Base-by-base conservation (phyloP, 2,888 invertebrate species). In the Timema podura region DNA sequence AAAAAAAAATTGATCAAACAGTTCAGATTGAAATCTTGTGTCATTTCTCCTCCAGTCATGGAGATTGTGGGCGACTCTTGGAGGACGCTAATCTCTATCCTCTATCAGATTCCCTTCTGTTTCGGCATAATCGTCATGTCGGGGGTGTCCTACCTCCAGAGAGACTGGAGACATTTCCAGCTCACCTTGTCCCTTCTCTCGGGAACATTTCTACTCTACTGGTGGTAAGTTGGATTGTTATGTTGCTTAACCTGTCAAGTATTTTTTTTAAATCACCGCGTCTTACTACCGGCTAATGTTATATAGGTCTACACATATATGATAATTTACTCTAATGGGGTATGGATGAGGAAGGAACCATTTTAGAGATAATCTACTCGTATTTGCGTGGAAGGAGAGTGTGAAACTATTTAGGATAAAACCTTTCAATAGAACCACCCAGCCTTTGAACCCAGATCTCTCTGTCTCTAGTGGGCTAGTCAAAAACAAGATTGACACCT, bases 71-170 rank as follows among this genome's bases (percentile, higher is more conserved):
- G 87, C 68, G 87, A 87, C 54, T 84, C 84, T 79, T 88, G 86
- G 84, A 81, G 88, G 49, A 86, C 86, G 6, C 82, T 84, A 68
- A 82, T 88, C 68, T 87, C 88, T 11, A 84, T 88, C 57, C 73
- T 88, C n/a, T 86, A 87, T 75, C 88, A 88, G 78, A 79, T 87
- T 65, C 88, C 88, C 5, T 89, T 87, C 78, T 86, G 87, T 16
- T 77, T 88, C 64, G 88, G 88, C 0, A 86, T 84, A 74, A 81
- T 85, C 6, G 75, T 85, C 15, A 85, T 89, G 85, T 85, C 88
- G 2, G 79, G 79, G 5, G 75, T 88, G 11, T 86, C 88, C 0
- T 88, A 86, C 76, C 83, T 82, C 76, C 77, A 87, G 6, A 80
- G 87, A 75, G 86, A 88, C 76, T 89, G 89, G 89, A 83, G 87